Conservation (phyloP, 2,113 vertebrate species). For the Pholis gunnellus region DNA sequence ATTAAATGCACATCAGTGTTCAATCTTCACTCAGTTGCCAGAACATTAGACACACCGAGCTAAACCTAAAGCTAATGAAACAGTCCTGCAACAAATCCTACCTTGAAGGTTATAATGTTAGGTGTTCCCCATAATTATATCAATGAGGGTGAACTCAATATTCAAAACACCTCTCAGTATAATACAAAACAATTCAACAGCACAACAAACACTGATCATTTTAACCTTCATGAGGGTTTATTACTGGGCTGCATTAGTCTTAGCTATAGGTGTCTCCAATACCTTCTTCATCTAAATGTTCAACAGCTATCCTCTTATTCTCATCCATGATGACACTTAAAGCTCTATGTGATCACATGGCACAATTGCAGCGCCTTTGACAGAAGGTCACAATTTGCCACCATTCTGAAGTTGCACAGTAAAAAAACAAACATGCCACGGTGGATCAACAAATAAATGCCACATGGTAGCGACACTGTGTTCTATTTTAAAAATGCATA, state of each 20-base stretch:
- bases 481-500: not conserved
- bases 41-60: constrained; percentile 1
- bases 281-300: not conserved
- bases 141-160: not conserved
- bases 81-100: not conserved
- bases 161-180: not conserved
- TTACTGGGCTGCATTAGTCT: not conserved
- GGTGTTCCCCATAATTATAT: not conserved
- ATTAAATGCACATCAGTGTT: constrained; percentile 1
- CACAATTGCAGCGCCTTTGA: not conserved
- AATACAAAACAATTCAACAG: not conserved
- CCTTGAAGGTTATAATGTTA: not conserved
- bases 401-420: not conserved
- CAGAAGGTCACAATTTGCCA: not conserved
- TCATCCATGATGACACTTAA: not conserved
- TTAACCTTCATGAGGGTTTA: not conserved
- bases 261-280: not conserved
- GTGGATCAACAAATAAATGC: not conserved
- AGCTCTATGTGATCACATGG: not conserved
- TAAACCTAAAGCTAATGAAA: not conserved
- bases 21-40: not conserved
- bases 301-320: constrained; percentile 7
- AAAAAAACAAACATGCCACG: not conserved
- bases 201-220: not conserved
- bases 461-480: not conserved